Conservation (phyloP, 2,113 vertebrate genomes). For the Hystrix brachyura region DNA sequence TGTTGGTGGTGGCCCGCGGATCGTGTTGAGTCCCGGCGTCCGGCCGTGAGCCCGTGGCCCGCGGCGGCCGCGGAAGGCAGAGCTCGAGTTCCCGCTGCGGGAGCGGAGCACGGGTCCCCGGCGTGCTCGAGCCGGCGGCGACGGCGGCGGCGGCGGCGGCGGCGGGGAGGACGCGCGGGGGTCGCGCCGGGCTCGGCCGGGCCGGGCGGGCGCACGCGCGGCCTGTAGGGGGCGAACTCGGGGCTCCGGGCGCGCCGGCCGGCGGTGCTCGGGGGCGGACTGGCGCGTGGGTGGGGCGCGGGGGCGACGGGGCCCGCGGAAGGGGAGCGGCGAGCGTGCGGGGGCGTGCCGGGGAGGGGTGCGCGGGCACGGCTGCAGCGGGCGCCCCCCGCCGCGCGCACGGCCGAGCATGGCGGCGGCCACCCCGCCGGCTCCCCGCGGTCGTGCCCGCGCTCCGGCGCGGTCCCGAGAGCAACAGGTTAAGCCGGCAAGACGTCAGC, state of each 20-base stretch:
- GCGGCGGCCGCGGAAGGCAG: conserved; percentile 6
- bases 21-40: conserved; percentile 46
- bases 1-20: conserved; percentile 50
- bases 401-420: conserved; percentile 26
- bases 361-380: conserved; percentile 4
- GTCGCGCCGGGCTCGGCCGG: conserved; percentile 16
- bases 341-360: conserved; percentile 59
- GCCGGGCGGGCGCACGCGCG: not conserved
- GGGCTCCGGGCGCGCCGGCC: not conserved
- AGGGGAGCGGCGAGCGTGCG: not conserved
- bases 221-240: conserved; percentile 76
- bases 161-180: not conserved
- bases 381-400: conserved; percentile 47
- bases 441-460: conserved; percentile 25
- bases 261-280: not conserved
- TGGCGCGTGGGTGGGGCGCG: conserved; percentile 41
- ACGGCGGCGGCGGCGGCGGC: not conserved
- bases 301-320: not conserved
- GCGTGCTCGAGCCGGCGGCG: not conserved
- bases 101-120: not conserved
- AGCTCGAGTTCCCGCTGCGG: not conserved
- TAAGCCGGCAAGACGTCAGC: conserved; percentile 76
- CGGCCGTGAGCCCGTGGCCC: not conserved
- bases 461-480: conserved; percentile 80
- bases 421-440: not conserved